Evolutionary conservation across 1,140 invertebrate genomes (phyloP), one percentile per base, ranked within the genome.

Genomic region (Hyles euphorbiae): DNA sequence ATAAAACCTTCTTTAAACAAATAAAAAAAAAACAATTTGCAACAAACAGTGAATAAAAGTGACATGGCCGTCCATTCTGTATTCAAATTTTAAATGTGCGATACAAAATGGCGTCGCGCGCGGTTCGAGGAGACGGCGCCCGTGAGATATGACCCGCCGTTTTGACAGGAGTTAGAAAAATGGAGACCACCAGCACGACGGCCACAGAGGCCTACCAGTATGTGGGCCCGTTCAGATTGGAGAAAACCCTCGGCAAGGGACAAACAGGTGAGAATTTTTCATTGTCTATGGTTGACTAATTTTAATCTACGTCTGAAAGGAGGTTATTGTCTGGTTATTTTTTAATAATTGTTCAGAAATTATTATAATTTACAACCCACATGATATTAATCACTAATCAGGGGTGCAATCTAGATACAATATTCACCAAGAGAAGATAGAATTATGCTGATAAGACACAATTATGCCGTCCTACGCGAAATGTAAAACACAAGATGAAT

Each of bases 191-290:
- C 33, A 67, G 68, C 6, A 63, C 71, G 63, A 71, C 88, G 87
- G 91, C 90, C 89, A 90, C 90, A 78, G 95, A 96, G 89, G 92
- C 93, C 80, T 84, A 87, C 64, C 95, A 96, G 83, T 99, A 98
- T 91, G 98, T 99, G 64, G 98, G 98, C 51, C 98, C 98, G 43
- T 99, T 99, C 90, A 92, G 98, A 74, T 92, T 99, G 79, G 98
- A 99, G 88, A 99, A 99, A 88, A 99, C 98, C 36, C 92, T 99
- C 50, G 98, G 98, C 58, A 99, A 99, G 89, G 98, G 98, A 57
- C 98, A 99, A 90, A 99, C 98, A 85, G 98, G 98, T 99, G 92
- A 90, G 87, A 45, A 54, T 54, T 22, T 44, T 34, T 11, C 3
- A 11, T n/a, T 3, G 12, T 48, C 5, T 48, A 48, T 22, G 22